These are phyloP conservation scores for Heterohyrax brucei DNA, from an alignment of 2,797 vertebrate species.

Conservation along the genomic window DNA sequence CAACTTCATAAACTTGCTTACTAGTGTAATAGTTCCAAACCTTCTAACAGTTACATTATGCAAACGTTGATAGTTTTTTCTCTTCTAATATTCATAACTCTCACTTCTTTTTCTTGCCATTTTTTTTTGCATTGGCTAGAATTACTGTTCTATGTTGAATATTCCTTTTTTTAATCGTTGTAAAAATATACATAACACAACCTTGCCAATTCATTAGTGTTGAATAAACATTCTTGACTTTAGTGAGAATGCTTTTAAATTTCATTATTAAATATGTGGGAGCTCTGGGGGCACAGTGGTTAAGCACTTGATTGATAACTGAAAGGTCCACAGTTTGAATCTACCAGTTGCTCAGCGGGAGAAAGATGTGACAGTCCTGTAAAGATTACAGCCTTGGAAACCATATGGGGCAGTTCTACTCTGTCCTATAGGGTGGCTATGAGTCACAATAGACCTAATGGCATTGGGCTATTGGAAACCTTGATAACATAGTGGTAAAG, in stretches of 20 bases:
- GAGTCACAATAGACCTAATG: no score
- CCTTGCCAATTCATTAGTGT: no score
- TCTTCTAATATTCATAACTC: background rate
- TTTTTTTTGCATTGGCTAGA: background rate
- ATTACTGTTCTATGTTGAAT: slow-evolving; percentile 30
- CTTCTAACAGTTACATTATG: slow-evolving; percentile 9
- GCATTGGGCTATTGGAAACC: no score
- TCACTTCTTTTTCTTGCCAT: slow-evolving; percentile 16
- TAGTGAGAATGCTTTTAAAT: slow-evolving; percentile 43
- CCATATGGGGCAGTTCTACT: no score
- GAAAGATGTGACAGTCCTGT: no score
- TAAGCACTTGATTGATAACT: no score
- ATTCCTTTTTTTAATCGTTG: background rate
- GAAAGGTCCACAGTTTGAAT: no score
- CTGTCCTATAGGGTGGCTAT: no score
- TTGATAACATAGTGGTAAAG: background rate
- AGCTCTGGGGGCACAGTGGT: no score
- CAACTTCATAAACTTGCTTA: background rate
- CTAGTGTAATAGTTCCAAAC: slow-evolving; percentile 56
- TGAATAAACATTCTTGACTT: background rate
- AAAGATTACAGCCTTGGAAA: no score
- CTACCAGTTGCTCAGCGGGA: no score
- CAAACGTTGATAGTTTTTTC: slow-evolving; percentile 39
- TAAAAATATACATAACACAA: no score
- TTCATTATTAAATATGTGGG: slow-evolving; percentile 18